A percentile compares a stretch with the other conserved stretches of the same genome.
These are phyloP conservation scores for Whitmania pigra DNA, from an alignment of 1,140 invertebrate species.

Conservation along the genomic window DNA sequence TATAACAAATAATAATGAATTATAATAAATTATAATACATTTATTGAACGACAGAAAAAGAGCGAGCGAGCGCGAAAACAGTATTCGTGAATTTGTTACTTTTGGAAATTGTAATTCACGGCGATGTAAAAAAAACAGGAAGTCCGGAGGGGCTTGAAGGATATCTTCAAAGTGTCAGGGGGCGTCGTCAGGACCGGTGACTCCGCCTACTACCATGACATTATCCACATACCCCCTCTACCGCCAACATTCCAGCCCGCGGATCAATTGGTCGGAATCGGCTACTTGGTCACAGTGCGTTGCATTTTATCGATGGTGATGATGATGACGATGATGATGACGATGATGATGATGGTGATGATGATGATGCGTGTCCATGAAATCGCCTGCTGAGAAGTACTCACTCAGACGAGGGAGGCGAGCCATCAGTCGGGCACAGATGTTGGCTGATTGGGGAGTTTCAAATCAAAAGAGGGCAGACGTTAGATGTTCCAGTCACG, in stretches of 20 bases:
- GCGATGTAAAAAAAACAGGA: no score
- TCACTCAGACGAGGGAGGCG: neutral
- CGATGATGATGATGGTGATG: conserved; percentile 13
- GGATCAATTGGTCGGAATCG: neutral
- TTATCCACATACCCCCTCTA: conserved; percentile 79
- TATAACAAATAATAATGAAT: no score
- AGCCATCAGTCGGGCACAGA: neutral
- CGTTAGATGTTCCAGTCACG: no score
- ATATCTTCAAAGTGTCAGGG: conserved; percentile 38
- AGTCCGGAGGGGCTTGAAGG: conserved; percentile 12
- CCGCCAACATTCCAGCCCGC: conserved; percentile 57
- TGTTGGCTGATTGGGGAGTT: no score
- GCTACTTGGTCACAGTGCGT: neutral
- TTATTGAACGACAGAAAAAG: no score
- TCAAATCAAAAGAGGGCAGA: no score
- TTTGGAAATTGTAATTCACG: no score
- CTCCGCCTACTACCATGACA: conserved; percentile 63
- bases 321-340: conserved; percentile 16
- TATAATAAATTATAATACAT: no score
- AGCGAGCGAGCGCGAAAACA: no score
- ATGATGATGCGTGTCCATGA: neutral
- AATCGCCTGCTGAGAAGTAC: no score
- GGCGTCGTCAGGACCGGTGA: conserved; percentile 70
- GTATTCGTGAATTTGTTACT: no score
- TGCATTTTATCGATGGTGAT: conserved; percentile 13